Conservation (phyloP, 2,888 invertebrate genomes). For the Baccha elongata region DNA sequence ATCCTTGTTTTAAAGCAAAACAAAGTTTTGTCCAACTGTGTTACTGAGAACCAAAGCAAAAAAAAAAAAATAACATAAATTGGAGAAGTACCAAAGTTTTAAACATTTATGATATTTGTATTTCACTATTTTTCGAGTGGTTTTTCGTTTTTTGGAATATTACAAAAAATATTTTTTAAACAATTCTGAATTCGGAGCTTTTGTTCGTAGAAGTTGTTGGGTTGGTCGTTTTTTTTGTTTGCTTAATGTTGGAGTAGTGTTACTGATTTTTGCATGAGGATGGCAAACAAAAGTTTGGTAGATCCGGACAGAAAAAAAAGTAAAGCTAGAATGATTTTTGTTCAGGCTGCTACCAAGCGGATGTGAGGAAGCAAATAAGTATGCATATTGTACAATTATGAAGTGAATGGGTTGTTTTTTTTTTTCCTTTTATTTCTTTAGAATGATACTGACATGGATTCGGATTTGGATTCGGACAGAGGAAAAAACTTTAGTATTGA, state of each 20-base stretch:
- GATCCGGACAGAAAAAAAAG: conserved; percentile 21
- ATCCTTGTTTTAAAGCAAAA: conserved; percentile 24
- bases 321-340: conserved; percentile 16
- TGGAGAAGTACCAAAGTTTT: conserved; percentile 56
- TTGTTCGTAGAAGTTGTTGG: conserved; percentile 14
- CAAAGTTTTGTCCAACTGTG: conserved; percentile 61
- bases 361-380: conserved; percentile 7
- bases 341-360: not conserved
- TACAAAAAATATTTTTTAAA: conserved; percentile 37
- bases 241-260: conserved; percentile 3
- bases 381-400: conserved; percentile 34
- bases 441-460: conserved; percentile 7
- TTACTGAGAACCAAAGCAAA: conserved; percentile 26
- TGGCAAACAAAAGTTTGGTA: conserved; percentile 53
- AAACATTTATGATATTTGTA: conserved; percentile 65
- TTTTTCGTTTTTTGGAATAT: conserved; percentile 29
- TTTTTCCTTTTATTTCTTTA: not conserved
- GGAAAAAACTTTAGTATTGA: conserved; percentile 26
- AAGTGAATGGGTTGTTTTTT: not conserved
- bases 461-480: conserved; percentile 11
- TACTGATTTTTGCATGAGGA: conserved; percentile 40
- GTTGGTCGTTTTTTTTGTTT: conserved; percentile 15
- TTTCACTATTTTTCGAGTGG: conserved; percentile 59
- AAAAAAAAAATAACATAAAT: conserved; percentile 20
- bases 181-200: conserved; percentile 19